A percentile compares a stretch with the other conserved stretches of the same genome.
Evolutionary conservation across 2,888 invertebrate species (phyloP).

Genomic region (Dicyrtomina minuta): DNA sequence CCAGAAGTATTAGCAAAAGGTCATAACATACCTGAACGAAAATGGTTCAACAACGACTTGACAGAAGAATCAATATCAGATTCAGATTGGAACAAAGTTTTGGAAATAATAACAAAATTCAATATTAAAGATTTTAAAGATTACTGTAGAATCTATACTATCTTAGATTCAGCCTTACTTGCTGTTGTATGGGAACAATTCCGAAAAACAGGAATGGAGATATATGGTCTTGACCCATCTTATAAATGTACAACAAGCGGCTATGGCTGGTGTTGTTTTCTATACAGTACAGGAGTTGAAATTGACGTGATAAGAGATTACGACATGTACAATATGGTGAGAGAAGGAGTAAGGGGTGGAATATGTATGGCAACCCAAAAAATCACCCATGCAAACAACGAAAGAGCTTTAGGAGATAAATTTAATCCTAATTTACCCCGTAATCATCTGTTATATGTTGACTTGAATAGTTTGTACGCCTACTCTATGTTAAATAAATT

Average conservation of each 20-base stretch:
- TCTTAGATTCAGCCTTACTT: no score
- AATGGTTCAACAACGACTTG: no score
- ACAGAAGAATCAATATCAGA: no score
- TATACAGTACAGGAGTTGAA: background rate
- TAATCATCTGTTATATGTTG: background rate
- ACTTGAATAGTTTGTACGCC: no score
- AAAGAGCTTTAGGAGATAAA: no score
- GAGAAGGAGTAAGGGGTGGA: background rate
- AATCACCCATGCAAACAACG: background rate
- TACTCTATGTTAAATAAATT: no score
- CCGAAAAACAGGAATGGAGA: background rate
- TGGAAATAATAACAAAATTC: background rate
- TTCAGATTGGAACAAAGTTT: no score
- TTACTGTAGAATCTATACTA: background rate
- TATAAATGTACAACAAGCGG: background rate
- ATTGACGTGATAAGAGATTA: background rate
- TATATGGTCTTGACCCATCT: background rate
- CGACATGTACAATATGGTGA: background rate
- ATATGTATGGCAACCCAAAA: background rate
- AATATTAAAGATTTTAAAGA: background rate
- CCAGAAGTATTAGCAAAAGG: background rate
- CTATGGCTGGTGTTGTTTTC: constrained; percentile 1
- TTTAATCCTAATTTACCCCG: background rate
- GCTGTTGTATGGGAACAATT: background rate
- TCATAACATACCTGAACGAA: no score